Evolutionary conservation across 2,113 vertebrate species (phyloP).

Genomic region (Nettapus auritus): DNA sequence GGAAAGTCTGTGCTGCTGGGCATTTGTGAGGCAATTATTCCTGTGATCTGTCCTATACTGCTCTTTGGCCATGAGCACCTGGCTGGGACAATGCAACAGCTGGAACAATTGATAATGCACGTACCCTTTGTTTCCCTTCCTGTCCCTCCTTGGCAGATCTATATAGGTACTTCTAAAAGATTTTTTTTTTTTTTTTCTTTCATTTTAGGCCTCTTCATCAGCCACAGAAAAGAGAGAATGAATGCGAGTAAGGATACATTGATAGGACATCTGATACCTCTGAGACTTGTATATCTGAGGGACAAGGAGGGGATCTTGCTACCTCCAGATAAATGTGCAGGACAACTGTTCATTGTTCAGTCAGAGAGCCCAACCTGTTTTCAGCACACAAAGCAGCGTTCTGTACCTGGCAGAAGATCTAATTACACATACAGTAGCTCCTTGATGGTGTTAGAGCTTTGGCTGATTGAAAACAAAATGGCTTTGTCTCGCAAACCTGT

Average conservation of each 20-base stretch:
- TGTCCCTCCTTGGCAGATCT: neutral
- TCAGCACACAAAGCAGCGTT: neutral
- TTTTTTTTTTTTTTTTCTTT: too few species aligned
- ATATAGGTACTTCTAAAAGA: neutral
- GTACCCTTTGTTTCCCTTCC: neutral
- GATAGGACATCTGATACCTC: neutral
- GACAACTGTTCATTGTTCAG: conserved; percentile 20
- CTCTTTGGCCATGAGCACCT: neutral
- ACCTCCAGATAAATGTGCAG: neutral
- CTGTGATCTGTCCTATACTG: neutral
- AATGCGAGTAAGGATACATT: neutral
- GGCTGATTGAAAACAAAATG: neutral
- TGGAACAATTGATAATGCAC: neutral
- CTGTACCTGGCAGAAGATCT: neutral
- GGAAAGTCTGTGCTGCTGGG: neutral
- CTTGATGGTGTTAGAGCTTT: neutral
- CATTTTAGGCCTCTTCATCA: neutral
- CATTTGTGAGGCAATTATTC: neutral
- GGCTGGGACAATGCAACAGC: neutral
- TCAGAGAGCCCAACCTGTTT: neutral
- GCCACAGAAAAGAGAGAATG: neutral
- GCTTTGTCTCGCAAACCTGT: neutral
- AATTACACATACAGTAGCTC: neutral
- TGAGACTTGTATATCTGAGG: neutral
- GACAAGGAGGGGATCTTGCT: neutral